A percentile compares a stretch with the other conserved stretches of the same genome.
Conservation (phyloP, 2,797 vertebrate genomes). For the Cephalopachus bancanus region DNA sequence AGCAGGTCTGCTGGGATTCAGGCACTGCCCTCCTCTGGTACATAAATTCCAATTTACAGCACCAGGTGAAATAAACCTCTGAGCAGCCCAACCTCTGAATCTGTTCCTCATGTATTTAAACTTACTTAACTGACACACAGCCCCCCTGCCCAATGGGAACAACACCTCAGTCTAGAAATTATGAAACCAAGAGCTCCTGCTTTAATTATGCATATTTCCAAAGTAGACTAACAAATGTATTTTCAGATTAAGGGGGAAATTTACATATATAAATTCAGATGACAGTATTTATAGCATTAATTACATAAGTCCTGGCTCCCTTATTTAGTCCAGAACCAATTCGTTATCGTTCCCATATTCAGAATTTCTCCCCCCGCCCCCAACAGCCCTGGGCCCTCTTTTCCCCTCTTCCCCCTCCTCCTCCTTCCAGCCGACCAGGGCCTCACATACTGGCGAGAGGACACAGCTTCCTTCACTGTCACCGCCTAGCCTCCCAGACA, state of each 20-base stretch:
- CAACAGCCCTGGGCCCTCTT: not conserved
- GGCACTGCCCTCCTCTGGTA: not conserved
- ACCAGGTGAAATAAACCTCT: not conserved
- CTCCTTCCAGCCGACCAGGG: slow-evolving; percentile 48
- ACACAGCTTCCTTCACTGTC: slow-evolving; percentile 80
- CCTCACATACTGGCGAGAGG: slow-evolving; percentile 76
- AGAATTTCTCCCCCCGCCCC: slow-evolving; percentile 50
- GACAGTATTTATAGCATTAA: slow-evolving; percentile 84
- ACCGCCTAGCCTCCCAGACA: slow-evolving; percentile 79
- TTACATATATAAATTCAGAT: slow-evolving; percentile 81
- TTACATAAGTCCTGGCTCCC: slow-evolving; percentile 80
- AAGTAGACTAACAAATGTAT: slow-evolving; percentile 78
- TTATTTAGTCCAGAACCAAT: slow-evolving; percentile 80
- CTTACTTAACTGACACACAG: slow-evolving; percentile 24
- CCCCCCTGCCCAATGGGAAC: not conserved
- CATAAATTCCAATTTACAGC: slow-evolving; percentile 34
- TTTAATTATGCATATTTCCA: slow-evolving; percentile 60
- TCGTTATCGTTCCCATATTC: slow-evolving; percentile 75
- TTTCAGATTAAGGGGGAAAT: slow-evolving; percentile 79
- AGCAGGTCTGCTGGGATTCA: not conserved
- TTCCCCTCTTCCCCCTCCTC: slow-evolving; percentile 31
- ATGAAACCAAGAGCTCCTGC: slow-evolving; percentile 56
- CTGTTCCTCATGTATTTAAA: slow-evolving; percentile 18
- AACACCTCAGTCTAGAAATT: slow-evolving; percentile 55
- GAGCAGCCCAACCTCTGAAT: not conserved